Evolutionary conservation across 2,113 vertebrate genomes (phyloP), one percentile per base, ranked within the genome.

Genomic region (Menidia beryllina): DNA sequence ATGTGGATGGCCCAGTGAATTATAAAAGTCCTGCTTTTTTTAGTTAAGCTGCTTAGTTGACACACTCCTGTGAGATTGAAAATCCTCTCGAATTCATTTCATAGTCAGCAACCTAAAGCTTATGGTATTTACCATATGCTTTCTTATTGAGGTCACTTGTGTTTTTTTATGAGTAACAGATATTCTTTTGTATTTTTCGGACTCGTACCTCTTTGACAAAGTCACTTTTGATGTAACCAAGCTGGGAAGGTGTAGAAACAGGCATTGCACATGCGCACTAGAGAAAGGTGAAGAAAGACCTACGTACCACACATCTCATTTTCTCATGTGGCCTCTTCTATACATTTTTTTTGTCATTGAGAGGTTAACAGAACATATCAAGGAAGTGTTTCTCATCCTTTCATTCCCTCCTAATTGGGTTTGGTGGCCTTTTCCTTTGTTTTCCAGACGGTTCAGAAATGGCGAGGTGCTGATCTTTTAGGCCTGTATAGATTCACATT

Each of bases 311-410:
- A 24, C 39, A 49, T 57, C 17, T 54, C n/a, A n/a, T n/a, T n/a
- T n/a, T n/a, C 3, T 43, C 68, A 25, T 81, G 51, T 68, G 41
- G 43, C 68, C 21, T 70, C 24, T 45, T 30, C 60, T 56, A 9
- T 48, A 27, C 24, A 38, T 36, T 25, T 64, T 57, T n/a, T 61
- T 60, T n/a, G n/a, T n/a, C n/a, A n/a, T n/a, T n/a, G n/a, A n/a
- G n/a, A n/a, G n/a, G n/a, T n/a, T n/a, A n/a, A n/a, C n/a, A n/a
- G n/a, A n/a, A n/a, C n/a, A n/a, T n/a, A n/a, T n/a, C n/a, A n/a
- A n/a, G n/a, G n/a, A n/a, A 34, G 30, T 8, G 30, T 34, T 34
- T 34, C 5, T 34, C 30, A 10, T 34, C 2, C 30, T 34, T 6
- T 34, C 30, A 8, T 34, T 10, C 30, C 30, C 30, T 34, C 10